A percentile compares a stretch with the other conserved stretches of the same genome.
Evolutionary conservation across 2,113 vertebrate genomes (phyloP).

Genomic region (Pachycephala philippinensis): DNA sequence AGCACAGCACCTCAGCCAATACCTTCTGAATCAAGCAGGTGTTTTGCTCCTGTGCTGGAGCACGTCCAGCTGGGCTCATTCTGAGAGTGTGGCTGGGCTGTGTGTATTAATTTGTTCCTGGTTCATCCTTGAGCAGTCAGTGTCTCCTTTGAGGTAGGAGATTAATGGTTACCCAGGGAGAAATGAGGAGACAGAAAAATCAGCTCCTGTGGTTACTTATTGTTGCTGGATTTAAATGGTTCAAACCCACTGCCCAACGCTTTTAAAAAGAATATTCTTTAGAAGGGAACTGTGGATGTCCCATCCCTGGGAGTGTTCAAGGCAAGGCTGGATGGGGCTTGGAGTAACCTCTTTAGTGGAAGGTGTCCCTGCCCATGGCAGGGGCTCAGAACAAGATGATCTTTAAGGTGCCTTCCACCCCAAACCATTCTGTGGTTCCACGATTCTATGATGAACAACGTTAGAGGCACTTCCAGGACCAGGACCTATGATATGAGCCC

Average conservation of each 20-base stretch:
- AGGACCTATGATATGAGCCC: not conserved
- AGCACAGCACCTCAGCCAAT: not conserved
- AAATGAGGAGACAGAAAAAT: not conserved
- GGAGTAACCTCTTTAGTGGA: not conserved
- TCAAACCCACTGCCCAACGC: not conserved
- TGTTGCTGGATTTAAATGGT: not conserved
- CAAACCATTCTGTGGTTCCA: not conserved
- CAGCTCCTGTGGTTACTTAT: not conserved
- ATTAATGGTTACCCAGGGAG: not conserved
- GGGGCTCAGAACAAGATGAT: not conserved
- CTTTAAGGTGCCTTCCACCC: not conserved
- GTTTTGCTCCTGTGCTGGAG: not conserved
- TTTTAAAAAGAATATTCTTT: not conserved
- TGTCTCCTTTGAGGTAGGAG: not conserved
- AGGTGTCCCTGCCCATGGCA: not conserved
- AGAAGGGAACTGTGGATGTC: not conserved
- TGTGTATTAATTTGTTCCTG: not conserved
- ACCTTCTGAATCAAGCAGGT: not conserved
- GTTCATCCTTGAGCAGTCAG: not conserved
- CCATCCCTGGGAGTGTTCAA: not conserved
- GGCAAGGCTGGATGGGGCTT: not conserved
- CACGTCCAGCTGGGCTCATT: not conserved
- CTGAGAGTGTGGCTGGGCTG: accelerated
- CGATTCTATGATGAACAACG: accelerated
- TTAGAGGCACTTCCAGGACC: not conserved